These are phyloP conservation scores for Apogon hyalosoma DNA, from an alignment of 2,797 vertebrate species.

Conservation along the genomic window DNA sequence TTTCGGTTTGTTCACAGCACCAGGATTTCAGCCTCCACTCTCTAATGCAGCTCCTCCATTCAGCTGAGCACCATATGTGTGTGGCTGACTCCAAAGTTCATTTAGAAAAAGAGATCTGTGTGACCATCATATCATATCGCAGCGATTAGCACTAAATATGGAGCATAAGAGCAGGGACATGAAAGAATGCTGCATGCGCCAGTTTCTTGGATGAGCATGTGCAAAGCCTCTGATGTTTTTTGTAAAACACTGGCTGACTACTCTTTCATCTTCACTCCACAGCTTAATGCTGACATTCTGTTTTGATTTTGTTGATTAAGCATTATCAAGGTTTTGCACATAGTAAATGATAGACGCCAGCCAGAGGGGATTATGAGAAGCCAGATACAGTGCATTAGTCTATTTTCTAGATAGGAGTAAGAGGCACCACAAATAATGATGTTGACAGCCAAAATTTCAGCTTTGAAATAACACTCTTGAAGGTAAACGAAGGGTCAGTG, in stretches of 20 bases:
- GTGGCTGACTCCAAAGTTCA: constrained; percentile 47
- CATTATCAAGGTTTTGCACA: constrained; percentile 70
- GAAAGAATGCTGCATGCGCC: constrained; percentile 48
- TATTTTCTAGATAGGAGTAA: constrained; percentile 56
- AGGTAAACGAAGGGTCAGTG: constrained; percentile 46
- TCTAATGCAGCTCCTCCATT: constrained; percentile 22
- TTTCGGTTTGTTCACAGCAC: constrained; percentile 34
- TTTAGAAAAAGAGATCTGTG: constrained; percentile 21
- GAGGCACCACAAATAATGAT: constrained; percentile 46
- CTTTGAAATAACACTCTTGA: constrained; percentile 20
- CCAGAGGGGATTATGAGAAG: constrained; percentile 54
- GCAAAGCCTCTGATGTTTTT: constrained; percentile 59
- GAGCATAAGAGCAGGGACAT: constrained; percentile 42
- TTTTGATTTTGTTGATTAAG: constrained; percentile 80
- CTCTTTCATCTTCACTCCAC: constrained; percentile 68
- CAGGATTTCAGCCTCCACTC: constrained; percentile 29
- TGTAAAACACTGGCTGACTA: constrained; percentile 55
- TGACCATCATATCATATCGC: constrained; percentile 41
- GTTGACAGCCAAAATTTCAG: constrained; percentile 41
- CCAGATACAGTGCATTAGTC: constrained; percentile 62
- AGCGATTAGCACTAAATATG: constrained; percentile 52
- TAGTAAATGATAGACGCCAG: constrained; percentile 57
- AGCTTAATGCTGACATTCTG: constrained; percentile 69
- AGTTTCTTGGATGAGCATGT: constrained; percentile 43
- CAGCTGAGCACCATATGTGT: constrained; percentile 24